A percentile compares a stretch with the other conserved stretches of the same genome.
Conservation (phyloP, 2,113 vertebrate genomes). For the Tursiops truncatus region DNA sequence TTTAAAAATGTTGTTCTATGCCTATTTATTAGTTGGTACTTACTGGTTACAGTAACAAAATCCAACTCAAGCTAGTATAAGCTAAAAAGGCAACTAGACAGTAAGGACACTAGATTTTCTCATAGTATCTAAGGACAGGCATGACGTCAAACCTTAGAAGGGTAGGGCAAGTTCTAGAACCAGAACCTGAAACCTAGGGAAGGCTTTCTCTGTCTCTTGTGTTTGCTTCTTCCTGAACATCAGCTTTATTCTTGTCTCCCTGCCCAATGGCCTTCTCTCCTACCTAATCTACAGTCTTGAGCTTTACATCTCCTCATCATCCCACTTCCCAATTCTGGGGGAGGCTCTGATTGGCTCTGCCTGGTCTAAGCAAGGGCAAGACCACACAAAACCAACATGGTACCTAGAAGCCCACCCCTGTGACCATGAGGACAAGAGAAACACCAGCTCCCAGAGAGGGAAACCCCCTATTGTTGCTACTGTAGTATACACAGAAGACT, state of each 20-base stretch:
- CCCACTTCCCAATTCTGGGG: neutral
- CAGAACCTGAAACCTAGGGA: neutral
- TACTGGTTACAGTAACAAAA: slow-evolving; percentile 41
- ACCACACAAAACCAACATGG: neutral
- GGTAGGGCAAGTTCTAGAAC: neutral
- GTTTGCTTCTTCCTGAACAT: slow-evolving; percentile 36
- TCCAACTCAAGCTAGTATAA: slow-evolving; percentile 32
- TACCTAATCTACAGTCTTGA: neutral
- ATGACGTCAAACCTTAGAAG: neutral
- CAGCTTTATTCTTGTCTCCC: slow-evolving; percentile 1
- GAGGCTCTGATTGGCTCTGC: neutral
- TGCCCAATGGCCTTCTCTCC: neutral
- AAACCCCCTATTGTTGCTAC: slow-evolving; percentile 1
- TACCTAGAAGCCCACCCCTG: neutral
- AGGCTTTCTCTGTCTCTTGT: neutral
- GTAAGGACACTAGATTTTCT: neutral
- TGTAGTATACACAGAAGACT: neutral
- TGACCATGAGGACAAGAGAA: neutral
- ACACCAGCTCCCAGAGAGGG: neutral
- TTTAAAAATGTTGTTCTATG: slow-evolving; percentile 16
- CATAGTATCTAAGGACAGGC: neutral
- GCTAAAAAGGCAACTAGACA: neutral
- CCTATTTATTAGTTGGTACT: neutral
- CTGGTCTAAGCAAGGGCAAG: neutral
- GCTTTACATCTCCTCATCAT: neutral